Evolutionary conservation across 2,113 vertebrate genomes (phyloP), one percentile per base, ranked within the genome.

Genomic region (Hippocampus barbouri): DNA sequence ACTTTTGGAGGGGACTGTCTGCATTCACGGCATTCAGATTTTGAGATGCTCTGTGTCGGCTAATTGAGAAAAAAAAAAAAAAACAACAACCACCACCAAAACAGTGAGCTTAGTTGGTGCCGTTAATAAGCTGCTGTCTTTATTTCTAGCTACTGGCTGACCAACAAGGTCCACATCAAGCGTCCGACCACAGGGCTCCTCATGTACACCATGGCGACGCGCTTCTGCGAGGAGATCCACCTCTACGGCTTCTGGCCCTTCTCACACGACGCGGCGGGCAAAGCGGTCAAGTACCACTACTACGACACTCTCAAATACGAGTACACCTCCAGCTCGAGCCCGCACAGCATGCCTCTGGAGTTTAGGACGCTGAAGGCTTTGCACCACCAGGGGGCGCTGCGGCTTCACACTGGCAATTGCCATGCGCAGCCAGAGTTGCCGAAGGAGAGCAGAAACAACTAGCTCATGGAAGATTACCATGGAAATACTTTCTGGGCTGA

Each of bases 181-280:
- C 92, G 97, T 53, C 97, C 97, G 14, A 98, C 96, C 81, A 98
- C 97, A 0, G 97, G 97, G 74, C 94, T 98, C 25, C 88, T 98
- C 80, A 98, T 98, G 97, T 98, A 98, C 74, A 98, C 96, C 1
- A 89, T 98, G 88, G 96, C 96, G 65, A 98, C 96, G 0, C 95
- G 96, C 7, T 98, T 98, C 93, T 98, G 96, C 79, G 95, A 95
- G 67, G 93, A 96, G 90, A 98, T 99, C 87, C 94, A 96, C 81
- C 94, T 98, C 63, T 98, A 98, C 0, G 96, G 97, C 78, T 99
- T 99, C 92, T 99, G 97, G 97, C 97, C 96, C 11, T 99, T 98
- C 30, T 88, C 94, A 0, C 87, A 89, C 7, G 93, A 95, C 82
- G 91, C 93, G 12, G 93, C 91, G 45, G 94, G 96, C 73, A 92